Base-by-base conservation (phyloP, 2,888 invertebrate species). In the Reticulitermes lucifugus region DNA sequence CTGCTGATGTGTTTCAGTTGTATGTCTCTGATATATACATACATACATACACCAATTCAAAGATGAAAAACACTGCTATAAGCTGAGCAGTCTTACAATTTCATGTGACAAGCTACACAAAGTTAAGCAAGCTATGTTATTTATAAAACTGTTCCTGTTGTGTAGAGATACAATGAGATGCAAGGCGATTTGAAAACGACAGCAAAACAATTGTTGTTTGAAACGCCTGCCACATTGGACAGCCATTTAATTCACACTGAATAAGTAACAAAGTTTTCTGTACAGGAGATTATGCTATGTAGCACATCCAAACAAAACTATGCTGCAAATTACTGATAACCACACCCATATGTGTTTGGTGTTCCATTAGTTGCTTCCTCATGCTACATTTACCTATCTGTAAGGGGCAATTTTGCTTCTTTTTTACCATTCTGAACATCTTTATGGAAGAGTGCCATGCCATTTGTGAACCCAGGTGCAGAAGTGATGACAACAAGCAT, bases 401-500 rank as follows among this genome's bases (percentile, higher is more conserved):
- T n/a, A 65, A 65, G 65, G 25, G 65, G n/a, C 25, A 65, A 18
- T 55, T 55, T 55, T 55, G 55, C 55, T 55, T 55, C 46, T 12
- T 12, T 6, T 21, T 18, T 18, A 6, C 21, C 60, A 60, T 60
- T 60, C 60, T 14, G 18, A 60, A 60, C 60, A 21, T 60, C 4
- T 22, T 21, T 65, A n/a, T 65, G 14, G 65, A 10, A n/a, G 9
- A 65, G 65, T 65, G n/a, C 14, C 65, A 65, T 65, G 65, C 65
- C 65, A 65, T 65, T 65, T 65, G 65, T 65, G 65, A 65, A 65
- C 65, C 65, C 65, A 65, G n/a, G n/a, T 65, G 65, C 6, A 25
- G 65, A 14, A 65, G 65, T 25, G 65, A 65, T n/a, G n/a, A 25
- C 10, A 65, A 65, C 51, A 51, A 60, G 18, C 60, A 65, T 25